Base-by-base conservation (phyloP, 2,888 invertebrate species). In the Spatulosminthurus flaviceps region DNA sequence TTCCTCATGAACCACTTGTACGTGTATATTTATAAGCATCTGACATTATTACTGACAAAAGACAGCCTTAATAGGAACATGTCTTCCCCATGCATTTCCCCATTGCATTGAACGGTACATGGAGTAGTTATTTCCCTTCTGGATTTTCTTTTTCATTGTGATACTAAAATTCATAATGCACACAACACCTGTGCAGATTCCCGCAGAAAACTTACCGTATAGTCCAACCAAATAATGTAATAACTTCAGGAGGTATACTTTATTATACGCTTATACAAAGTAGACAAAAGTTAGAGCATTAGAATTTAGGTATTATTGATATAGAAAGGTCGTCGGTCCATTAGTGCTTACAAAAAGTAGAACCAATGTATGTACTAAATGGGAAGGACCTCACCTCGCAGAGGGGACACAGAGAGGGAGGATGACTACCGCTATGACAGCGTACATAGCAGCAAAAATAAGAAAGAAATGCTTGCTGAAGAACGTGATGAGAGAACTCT, bases 401-500 rank as follows among this genome's bases (percentile, higher is more conserved):
- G 9, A 21, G 1, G 67, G 34, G 7, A 51, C 9, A 24, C 28
- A 24, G 24, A 64, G 19, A 1, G 78, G 78, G 16, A 78, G 11
- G 24, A 78, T 2, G 0, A 78, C 51, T 9, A 66, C 72, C 5
- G 11, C 29, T 19, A 73, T 26, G 67, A 73, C 7, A n/a, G 70
- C 24, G 51, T 78, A 78, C 19, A 73, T 16, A 21, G 64, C 51
- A 1, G 66, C 51, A 13, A 73, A 16, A 21, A 78, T n/a, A 5
- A 73, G 73, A n/a, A 78, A 21, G 60, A 73, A 26, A 29, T 78
- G 66, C 28, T 78, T 78, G 4, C 28, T 24, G 4, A 73, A 26
- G n/a, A 78, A 78, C 5, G 24, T 73, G 24, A 41, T 41, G 11
- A 42, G 29, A 0, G 73, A 72, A 28, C 51, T 71, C 51, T 72